Evolutionary conservation across 2,797 vertebrate genomes (phyloP).

Genomic region (Macrochelys suwanniensis): DNA sequence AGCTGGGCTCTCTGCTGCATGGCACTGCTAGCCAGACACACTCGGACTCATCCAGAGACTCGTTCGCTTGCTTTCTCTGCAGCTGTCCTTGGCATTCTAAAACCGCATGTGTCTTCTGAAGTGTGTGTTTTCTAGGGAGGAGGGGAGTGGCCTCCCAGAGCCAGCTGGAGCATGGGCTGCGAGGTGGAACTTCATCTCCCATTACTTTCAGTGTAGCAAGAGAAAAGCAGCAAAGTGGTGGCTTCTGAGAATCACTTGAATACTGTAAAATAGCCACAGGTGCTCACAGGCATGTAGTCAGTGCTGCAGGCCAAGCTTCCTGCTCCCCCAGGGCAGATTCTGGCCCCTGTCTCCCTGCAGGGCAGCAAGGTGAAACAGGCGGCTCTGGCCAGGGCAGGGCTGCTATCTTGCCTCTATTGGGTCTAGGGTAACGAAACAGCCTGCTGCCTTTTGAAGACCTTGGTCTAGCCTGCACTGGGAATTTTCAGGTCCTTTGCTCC

Average conservation of each 20-base stretch:
- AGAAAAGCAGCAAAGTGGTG: not conserved
- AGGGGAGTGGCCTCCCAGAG: not conserved
- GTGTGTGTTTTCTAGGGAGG: not conserved
- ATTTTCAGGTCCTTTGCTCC: not conserved
- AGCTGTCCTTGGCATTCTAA: not conserved
- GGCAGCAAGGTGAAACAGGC: not conserved
- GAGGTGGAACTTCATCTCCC: not conserved
- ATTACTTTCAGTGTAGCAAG: not conserved
- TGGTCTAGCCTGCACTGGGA: not conserved
- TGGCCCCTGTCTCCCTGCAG: too few species aligned
- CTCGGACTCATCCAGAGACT: not conserved
- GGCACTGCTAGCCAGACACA: not conserved
- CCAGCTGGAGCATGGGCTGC: constrained; percentile 15
- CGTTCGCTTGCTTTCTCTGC: not conserved
- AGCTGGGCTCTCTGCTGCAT: not conserved
- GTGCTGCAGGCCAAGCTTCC: not conserved
- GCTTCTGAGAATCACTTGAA: not conserved
- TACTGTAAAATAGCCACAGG: not conserved
- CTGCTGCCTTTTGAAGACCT: not conserved
- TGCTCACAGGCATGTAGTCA: not conserved
- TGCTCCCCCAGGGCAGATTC: too few species aligned
- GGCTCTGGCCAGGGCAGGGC: not conserved
- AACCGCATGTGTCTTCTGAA: not conserved
- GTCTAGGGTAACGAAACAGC: not conserved
- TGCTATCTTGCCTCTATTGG: not conserved